Evolutionary conservation across 1,140 invertebrate species (phyloP), one percentile per base, ranked within the genome.

Genomic region (Eueides isabella): DNA sequence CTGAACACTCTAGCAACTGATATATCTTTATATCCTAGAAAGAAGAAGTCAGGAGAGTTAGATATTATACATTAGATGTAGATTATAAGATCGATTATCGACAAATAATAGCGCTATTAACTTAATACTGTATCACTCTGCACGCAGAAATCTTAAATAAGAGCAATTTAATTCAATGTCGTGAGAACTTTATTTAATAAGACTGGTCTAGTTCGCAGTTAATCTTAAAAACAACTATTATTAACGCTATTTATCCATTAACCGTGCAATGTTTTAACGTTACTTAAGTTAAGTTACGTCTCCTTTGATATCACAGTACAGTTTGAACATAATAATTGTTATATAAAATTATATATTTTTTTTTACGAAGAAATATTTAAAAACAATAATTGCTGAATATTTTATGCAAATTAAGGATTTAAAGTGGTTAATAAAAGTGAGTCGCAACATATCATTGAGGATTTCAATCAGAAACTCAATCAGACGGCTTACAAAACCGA

Each of bases 111-210:
- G 12, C 1, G 19, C 61, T 48, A 65, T 44, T 64, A 55, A 64
- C 63, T 67, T 23, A 66, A 55, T 69, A 70, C 68, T n/a, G n/a
- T n/a, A n/a, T 80, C 71, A 64, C 61, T 74, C 69, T 66, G 76
- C 38, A 77, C 72, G 76, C 74, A 74, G 74, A 61, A 65, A 33
- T 67, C 74, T 72, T 75, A 85, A 85, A 88, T 87, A 89, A 88
- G 82, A 74, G 90, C 88, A 89, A 89, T 92, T 90, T 87, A 76
- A 82, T 86, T 82, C 88, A 92, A 90, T 92, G 90, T 88, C 90
- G 89, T 92, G 90, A 85, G 90, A 92, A 83, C 80, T 72, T 26
- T 71, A 83, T 87, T 88, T 88, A 82, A 86, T 76, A 90, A 90
- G 78, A 77, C 80, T 84, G 83, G 85, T 89, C 90, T 88, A 90